phyloP scores from a whole-genome alignment of 30 jellyfish, hydroid and myxozoan species.

The Catostylus mosaicus region DNA sequence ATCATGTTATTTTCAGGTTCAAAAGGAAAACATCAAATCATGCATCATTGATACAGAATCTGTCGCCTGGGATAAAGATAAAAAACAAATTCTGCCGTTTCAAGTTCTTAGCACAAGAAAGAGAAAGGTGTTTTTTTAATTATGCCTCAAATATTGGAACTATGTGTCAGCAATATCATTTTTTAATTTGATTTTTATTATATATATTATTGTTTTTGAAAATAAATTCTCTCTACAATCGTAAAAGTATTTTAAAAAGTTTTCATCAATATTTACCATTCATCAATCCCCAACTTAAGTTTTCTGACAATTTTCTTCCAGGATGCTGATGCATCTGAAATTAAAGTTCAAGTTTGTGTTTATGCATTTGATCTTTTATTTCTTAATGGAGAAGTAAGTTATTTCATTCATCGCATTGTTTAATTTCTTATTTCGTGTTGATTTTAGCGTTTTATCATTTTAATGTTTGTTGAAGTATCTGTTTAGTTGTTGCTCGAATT shows the following conservation, averaged over 20 bases:
- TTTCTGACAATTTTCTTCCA: too few species aligned
- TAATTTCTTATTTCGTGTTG: neutral
- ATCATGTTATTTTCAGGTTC: slow-evolving; percentile 56
- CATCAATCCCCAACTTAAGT: too few species aligned
- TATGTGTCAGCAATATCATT: too few species aligned
- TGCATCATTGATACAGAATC: slow-evolving; percentile 95
- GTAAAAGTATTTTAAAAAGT: too few species aligned
- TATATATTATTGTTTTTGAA: too few species aligned
- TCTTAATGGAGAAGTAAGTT: slow-evolving; percentile 85
- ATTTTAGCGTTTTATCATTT: neutral
- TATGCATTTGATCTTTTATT: slow-evolving; percentile 88
- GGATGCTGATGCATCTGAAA: slow-evolving; percentile 92
- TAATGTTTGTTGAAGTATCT: slow-evolving; percentile 1
- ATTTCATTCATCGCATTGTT: neutral
- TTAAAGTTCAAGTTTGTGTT: slow-evolving; percentile 95
- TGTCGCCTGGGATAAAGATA: slow-evolving; percentile 96
- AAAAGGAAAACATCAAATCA: slow-evolving; percentile 61
- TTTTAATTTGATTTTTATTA: too few species aligned
- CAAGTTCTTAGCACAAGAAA: slow-evolving; percentile 96
- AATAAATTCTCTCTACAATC: too few species aligned
- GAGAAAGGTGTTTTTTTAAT: too few species aligned
- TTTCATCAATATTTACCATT: too few species aligned
- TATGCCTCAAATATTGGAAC: too few species aligned
- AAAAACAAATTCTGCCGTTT: slow-evolving; percentile 92
- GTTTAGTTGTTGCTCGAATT: neutral